Percentiles rank a stretch among this genome's conserved stretches.
phyloP scores from a whole-genome alignment of 2,888 invertebrate species.

The Andrena camellia region DNA sequence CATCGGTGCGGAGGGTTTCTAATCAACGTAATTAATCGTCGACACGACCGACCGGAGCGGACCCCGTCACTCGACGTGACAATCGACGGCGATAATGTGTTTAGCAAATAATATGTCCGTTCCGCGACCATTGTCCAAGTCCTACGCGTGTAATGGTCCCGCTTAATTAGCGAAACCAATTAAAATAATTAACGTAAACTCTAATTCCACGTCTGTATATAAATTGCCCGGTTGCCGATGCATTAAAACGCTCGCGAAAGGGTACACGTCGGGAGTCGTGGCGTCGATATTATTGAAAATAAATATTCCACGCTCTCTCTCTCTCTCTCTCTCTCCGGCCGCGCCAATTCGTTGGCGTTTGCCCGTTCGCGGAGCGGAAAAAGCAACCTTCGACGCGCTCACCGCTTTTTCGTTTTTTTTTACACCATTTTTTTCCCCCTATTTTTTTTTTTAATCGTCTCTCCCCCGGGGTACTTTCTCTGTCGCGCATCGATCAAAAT shows the following conservation, averaged over 20 bases:
- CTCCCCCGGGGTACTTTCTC: slow-evolving; percentile 41
- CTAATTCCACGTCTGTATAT: slow-evolving; percentile 60
- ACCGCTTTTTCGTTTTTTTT: not conserved
- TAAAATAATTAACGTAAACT: slow-evolving; percentile 71
- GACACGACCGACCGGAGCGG: slow-evolving; percentile 9
- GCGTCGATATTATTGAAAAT: slow-evolving; percentile 61
- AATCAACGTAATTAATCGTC: slow-evolving; percentile 49
- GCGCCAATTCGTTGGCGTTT: slow-evolving; percentile 34
- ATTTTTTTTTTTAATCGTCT: slow-evolving; percentile 45
- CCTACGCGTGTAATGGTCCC: slow-evolving; percentile 56
- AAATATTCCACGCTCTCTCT: slow-evolving; percentile 53
- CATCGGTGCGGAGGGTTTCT: slow-evolving; percentile 9
- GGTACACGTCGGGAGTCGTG: slow-evolving; percentile 41
- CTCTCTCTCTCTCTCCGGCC: not conserved
- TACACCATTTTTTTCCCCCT: not conserved
- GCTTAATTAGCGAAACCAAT: slow-evolving; percentile 71
- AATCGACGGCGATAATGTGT: slow-evolving; percentile 62
- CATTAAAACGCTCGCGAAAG: slow-evolving; percentile 61
- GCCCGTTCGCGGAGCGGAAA: slow-evolving; percentile 35
- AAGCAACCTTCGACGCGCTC: slow-evolving; percentile 27
- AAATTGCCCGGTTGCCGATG: slow-evolving; percentile 59
- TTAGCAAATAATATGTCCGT: slow-evolving; percentile 67
- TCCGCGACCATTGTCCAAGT: slow-evolving; percentile 60
- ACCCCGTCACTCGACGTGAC: slow-evolving; percentile 38
- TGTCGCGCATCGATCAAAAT: slow-evolving; percentile 58